A percentile compares a stretch with the other conserved stretches of the same genome.
These are phyloP conservation scores for Philotrypesis tridentata DNA, from an alignment of 1,140 invertebrate genomes.

Conservation along the genomic window DNA sequence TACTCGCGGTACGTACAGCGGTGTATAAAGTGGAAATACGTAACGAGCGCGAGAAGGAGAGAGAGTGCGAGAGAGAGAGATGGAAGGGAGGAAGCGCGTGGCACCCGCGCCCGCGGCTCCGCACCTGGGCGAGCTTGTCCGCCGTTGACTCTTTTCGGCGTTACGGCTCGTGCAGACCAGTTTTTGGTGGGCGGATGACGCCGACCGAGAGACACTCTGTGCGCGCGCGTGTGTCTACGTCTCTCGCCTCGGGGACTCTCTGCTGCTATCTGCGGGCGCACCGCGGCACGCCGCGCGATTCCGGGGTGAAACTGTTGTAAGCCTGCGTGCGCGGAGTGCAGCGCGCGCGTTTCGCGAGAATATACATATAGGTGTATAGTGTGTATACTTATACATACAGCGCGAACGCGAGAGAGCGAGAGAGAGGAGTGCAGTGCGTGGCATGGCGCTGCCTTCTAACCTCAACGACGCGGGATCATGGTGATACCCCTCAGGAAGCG, in stretches of 20 bases:
- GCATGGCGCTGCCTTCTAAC: not conserved
- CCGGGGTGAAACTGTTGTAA: not conserved
- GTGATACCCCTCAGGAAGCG: conserved; percentile 23
- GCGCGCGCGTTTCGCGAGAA: no score
- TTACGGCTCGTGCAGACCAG: not conserved
- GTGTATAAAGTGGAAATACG: no score
- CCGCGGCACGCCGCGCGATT: no score
- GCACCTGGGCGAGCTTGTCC: not conserved
- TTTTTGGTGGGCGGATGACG: conserved; percentile 16
- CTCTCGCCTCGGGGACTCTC: no score
- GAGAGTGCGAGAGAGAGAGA: conserved; percentile 6
- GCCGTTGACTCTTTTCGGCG: not conserved
- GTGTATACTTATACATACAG: not conserved
- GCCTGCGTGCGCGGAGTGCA: not conserved
- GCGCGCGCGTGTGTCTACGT: no score
- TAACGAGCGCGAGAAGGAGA: no score
- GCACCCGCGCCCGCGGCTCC: not conserved
- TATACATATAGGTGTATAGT: no score
- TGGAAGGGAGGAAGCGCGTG: not conserved
- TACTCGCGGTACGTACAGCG: no score
- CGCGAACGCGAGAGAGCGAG: not conserved
- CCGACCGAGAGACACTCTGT: no score
- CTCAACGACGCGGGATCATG: conserved; percentile 13
- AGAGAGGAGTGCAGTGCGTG: not conserved
- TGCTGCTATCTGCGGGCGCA: no score